A percentile compares a stretch with the other conserved stretches of the same genome.
phyloP scores from a whole-genome alignment of 2,797 vertebrate genomes.

The Emys orbicularis region DNA sequence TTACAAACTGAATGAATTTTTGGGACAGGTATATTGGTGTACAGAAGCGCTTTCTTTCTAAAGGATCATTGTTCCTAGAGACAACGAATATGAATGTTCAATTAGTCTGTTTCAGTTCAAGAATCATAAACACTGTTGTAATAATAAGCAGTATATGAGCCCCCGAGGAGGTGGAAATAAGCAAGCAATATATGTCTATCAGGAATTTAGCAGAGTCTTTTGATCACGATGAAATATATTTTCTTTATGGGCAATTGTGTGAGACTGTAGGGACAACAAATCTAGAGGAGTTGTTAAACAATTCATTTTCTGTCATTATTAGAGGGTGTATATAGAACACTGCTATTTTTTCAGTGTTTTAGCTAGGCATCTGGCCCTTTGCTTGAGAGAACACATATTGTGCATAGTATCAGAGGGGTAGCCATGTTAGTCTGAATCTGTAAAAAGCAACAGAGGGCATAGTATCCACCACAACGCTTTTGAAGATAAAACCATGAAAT shows the following conservation, averaged over 20 bases:
- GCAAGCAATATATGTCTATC: not conserved
- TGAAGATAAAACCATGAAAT: not conserved
- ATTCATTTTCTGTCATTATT: not conserved
- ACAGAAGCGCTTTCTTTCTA: not conserved
- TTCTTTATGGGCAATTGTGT: not conserved
- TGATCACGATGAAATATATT: not conserved
- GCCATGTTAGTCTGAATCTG: too few species aligned
- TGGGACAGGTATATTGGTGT: not conserved
- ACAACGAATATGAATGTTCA: fast-evolving
- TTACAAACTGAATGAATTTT: not conserved
- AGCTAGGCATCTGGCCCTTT: not conserved
- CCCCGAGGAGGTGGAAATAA: not conserved
- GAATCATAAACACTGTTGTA: not conserved
- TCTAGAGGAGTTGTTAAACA: not conserved
- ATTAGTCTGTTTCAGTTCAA: not conserved
- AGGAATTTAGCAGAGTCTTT: not conserved
- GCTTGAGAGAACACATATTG: not conserved
- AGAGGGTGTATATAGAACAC: fast-evolving
- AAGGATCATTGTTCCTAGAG: not conserved
- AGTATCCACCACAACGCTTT: not conserved
- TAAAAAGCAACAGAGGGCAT: too few species aligned
- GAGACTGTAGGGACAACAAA: not conserved
- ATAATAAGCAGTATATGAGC: conserved; percentile 4
- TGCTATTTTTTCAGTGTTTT: not conserved
- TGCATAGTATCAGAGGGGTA: not conserved